These are phyloP conservation scores for Eospalax fontanierii DNA, from an alignment of 2,797 vertebrate genomes.

Conservation along the genomic window DNA sequence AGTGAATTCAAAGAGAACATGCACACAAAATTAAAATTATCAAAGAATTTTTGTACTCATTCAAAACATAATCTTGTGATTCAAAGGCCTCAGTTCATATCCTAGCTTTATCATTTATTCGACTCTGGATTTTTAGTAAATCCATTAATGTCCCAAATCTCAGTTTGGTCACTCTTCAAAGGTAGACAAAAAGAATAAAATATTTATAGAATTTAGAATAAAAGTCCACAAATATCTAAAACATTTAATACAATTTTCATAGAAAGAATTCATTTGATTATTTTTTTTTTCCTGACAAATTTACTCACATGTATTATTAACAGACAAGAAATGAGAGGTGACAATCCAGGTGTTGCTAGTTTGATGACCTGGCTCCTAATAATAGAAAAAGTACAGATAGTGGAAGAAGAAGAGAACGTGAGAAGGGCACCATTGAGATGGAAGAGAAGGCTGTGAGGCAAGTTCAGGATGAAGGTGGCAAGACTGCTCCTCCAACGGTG, in stretches of 20 bases:
- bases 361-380: neutral
- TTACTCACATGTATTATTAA: neutral
- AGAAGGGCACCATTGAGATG: neutral
- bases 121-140: too few relatives aligned
- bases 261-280: neutral
- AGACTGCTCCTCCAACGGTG: rapidly evolving
- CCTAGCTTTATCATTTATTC: too few relatives aligned
- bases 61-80: too few relatives aligned
- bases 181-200: neutral
- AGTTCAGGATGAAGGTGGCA: neutral
- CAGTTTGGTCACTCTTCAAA: neutral
- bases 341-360: too few relatives aligned
- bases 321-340: neutral
- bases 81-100: too few relatives aligned
- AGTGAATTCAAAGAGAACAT: too few relatives aligned
- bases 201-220: neutral
- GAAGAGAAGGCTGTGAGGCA: rapidly evolving
- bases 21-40: too few relatives aligned
- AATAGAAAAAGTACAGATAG: neutral
- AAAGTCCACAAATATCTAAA: neutral
- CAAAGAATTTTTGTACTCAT: too few relatives aligned
- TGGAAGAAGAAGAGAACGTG: neutral
- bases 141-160: too few relatives aligned
- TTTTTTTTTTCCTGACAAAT: neutral
- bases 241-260: neutral